Evolutionary conservation across 2,888 invertebrate genomes (phyloP).

Genomic region (Chesias legatella): DNA sequence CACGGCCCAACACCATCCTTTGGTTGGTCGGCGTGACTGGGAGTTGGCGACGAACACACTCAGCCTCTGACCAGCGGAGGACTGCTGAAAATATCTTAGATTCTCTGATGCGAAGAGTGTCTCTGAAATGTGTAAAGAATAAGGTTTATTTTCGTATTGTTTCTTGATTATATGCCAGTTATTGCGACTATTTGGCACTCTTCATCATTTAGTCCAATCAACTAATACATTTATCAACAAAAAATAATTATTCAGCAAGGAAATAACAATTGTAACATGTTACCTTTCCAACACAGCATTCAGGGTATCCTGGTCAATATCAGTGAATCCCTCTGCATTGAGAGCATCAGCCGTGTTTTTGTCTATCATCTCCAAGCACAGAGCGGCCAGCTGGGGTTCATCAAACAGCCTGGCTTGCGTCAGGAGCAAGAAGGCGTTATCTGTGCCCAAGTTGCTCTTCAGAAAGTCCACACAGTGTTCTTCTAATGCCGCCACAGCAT

Average conservation of each 20-base stretch:
- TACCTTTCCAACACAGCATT: constrained; percentile 85
- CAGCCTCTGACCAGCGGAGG: constrained; percentile 86
- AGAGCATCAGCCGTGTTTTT: constrained; percentile 90
- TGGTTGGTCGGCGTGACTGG: constrained; percentile 85
- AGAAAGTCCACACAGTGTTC: constrained; percentile 90
- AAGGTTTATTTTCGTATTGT: constrained; percentile 3
- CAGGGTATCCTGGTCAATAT: constrained; percentile 89
- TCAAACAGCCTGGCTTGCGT: constrained; percentile 91
- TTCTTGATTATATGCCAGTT: constrained; percentile 17
- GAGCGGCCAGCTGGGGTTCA: constrained; percentile 88
- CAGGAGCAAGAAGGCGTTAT: constrained; percentile 90
- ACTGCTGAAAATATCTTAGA: constrained; percentile 88
- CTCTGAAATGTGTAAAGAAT: constrained; percentile 64
- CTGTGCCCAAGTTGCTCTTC: constrained; percentile 86
- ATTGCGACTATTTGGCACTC: constrained; percentile 13
- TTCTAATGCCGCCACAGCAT: constrained; percentile 91
- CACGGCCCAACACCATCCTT: constrained; percentile 83
- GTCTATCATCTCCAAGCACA: constrained; percentile 91
- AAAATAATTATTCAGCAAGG: constrained; percentile 2
- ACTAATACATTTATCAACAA: constrained; percentile 11
- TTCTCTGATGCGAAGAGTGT: constrained; percentile 89
- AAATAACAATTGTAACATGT: constrained; percentile 4
- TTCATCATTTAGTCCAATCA: constrained; percentile 7
- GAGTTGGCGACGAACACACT: constrained; percentile 84
- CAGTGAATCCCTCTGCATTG: constrained; percentile 89